A percentile compares a stretch with the other conserved stretches of the same genome.
These are phyloP conservation scores for Drosophila azteca DNA, from an alignment of 1,140 invertebrate species.

Conservation along the genomic window DNA sequence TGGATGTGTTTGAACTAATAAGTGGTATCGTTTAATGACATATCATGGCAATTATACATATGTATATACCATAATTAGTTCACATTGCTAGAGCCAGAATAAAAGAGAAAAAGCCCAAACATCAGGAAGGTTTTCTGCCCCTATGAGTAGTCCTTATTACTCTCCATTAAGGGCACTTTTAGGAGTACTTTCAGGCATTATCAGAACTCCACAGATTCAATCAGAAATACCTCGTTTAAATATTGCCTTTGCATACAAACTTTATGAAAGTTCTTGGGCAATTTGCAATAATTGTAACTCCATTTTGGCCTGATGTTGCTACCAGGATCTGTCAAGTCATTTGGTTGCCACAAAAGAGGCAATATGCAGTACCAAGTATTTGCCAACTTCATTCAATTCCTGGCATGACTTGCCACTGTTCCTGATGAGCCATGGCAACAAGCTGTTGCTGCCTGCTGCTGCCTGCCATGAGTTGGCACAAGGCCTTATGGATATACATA, in stretches of 20 bases:
- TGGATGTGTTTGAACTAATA: no score
- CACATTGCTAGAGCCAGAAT: no score
- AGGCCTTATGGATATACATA: slow-evolving; percentile 17
- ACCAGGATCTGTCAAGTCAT: slow-evolving; percentile 41
- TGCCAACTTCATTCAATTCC: slow-evolving; percentile 51
- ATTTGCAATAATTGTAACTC: slow-evolving; percentile 23
- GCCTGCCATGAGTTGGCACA: slow-evolving; percentile 47
- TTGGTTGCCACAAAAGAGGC: slow-evolving; percentile 11
- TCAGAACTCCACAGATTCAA: no score
- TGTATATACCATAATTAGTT: no score
- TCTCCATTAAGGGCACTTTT: no score
- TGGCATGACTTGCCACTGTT: slow-evolving; percentile 53
- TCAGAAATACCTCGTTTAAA: not conserved
- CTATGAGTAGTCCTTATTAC: no score
- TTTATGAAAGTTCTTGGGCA: slow-evolving; percentile 1
- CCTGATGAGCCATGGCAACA: slow-evolving; percentile 23
- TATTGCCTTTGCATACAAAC: not conserved
- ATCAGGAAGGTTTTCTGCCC: no score
- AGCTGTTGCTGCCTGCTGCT: slow-evolving; percentile 25
- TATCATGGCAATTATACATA: no score
- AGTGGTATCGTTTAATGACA: no score
- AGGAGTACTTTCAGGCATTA: no score
- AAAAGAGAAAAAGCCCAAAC: no score
- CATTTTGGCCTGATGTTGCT: slow-evolving; percentile 18
- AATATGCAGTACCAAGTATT: slow-evolving; percentile 8